Percentiles rank a stretch among this genome's conserved stretches.
Conservation (phyloP, 1,140 invertebrate species). For the Atta texana region DNA sequence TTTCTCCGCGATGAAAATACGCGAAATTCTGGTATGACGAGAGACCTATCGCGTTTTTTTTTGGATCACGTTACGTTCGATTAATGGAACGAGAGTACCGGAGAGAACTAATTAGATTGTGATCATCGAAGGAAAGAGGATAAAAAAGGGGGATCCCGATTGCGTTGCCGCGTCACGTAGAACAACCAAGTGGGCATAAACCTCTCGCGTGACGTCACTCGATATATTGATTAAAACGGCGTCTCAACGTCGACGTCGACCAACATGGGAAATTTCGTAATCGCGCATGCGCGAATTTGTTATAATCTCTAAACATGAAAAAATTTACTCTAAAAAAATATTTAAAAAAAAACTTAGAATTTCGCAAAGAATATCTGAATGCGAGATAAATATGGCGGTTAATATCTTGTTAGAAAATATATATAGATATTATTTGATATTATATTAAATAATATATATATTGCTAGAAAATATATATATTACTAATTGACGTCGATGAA, state of each 20-base stretch:
- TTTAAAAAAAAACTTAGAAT: background rate
- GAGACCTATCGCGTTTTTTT: background rate
- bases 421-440: background rate
- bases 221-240: constrained; percentile 51
- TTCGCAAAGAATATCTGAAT: too few relatives aligned
- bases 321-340: background rate
- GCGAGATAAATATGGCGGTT: background rate
- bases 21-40: background rate
- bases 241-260: constrained; percentile 17
- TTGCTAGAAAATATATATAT: background rate
- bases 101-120: background rate
- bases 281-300: constrained; percentile 45
- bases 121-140: background rate
- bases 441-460: background rate
- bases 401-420: background rate
- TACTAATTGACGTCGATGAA: too few relatives aligned
- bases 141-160: background rate
- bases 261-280: constrained; percentile 18
- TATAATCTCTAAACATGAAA: background rate
- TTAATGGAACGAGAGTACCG: background rate
- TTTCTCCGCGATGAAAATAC: background rate
- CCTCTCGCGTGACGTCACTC: constrained; percentile 44
- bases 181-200: constrained; percentile 43
- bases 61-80: background rate
- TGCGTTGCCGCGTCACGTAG: constrained; percentile 3